Evolutionary conservation across 1,140 invertebrate species (phyloP), one percentile per base, ranked within the genome.

Genomic region (Caenorhabditis tropicalis): DNA sequence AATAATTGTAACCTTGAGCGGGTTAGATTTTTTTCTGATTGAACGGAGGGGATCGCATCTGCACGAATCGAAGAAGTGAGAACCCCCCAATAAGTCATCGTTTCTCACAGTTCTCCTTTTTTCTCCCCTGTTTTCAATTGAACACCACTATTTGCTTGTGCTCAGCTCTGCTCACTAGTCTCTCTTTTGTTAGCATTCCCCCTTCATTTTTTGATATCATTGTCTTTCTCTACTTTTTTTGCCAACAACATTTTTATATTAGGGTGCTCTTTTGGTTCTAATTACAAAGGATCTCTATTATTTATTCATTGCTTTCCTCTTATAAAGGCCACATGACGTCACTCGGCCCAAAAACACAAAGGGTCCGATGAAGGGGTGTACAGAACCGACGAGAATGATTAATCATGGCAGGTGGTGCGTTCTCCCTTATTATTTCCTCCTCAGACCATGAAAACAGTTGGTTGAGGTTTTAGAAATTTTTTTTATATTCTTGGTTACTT

Each of bases 81-180:
- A 6, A 12, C n/a, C n/a, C n/a, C n/a, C 39, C 39, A 43, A 43
- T 43, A 43, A 43, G 39, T 43, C 5, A 12, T 43, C 12, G 39
- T n/a, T n/a, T n/a, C 49, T n/a, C 49, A n/a, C 49, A 51, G 10
- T 65, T 36, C 29, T n/a, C 36, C 21, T 3, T 46, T 19, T 74
- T 43, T 74, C 16, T 31, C 29, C 24, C 29, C 53, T 56, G 53
- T 43, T 74, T 74, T 65, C 58, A 33, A 33, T 24, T 15, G 65
- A 74, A 74, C 65, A 46, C 65, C 36, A 21, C 15, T 74, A 43
- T 74, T 74, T 74, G 65, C 36, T 74, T 31, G 65, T 74, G n/a
- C 65, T 74, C 65, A 24, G 58, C 33, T 39, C 58, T 36, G 29
- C 31, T n/a, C 58, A 36, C 33, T 31, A 65, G n/a, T 12, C 31